phyloP scores from a whole-genome alignment of 2,113 vertebrate genomes.

The Hyaena hyaena region DNA sequence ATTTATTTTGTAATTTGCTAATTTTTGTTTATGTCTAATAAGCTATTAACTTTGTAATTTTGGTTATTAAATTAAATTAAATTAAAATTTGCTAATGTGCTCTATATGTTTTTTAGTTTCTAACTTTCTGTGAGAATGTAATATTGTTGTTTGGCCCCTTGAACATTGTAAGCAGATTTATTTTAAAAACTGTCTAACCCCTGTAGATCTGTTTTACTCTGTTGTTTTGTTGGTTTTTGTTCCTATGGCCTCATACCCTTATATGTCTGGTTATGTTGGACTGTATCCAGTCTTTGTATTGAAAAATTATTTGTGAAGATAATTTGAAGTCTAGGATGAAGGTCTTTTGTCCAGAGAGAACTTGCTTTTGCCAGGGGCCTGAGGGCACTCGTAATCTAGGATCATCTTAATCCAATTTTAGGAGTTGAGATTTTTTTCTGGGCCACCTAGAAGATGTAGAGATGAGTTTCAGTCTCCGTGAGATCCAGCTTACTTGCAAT shows the following conservation, averaged over 20 bases:
- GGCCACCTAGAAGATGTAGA: not conserved
- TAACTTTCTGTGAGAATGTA: not conserved
- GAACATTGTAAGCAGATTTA: not conserved
- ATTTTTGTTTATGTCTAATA: constrained; percentile 10
- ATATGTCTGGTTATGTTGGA: not conserved
- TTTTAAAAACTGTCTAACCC: not conserved
- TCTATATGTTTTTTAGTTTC: not conserved
- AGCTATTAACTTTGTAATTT: not conserved
- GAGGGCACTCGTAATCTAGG: not conserved
- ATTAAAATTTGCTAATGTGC: not conserved
- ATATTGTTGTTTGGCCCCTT: not conserved
- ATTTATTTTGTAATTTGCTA: not conserved
- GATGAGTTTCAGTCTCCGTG: not conserved
- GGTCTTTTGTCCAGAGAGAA: not conserved
- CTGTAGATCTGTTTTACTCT: not conserved
- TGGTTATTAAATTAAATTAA: not conserved
- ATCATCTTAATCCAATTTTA: not conserved
- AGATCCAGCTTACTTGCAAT: not conserved
- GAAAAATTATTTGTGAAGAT: not conserved
- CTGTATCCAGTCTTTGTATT: not conserved
- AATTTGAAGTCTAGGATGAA: not conserved
- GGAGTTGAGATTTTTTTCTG: not conserved
- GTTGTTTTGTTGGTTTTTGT: not conserved
- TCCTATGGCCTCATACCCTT: not conserved
- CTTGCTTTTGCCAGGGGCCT: not conserved